Base-by-base conservation (phyloP, 1,140 invertebrate species). In the Metaphire vulgaris region DNA sequence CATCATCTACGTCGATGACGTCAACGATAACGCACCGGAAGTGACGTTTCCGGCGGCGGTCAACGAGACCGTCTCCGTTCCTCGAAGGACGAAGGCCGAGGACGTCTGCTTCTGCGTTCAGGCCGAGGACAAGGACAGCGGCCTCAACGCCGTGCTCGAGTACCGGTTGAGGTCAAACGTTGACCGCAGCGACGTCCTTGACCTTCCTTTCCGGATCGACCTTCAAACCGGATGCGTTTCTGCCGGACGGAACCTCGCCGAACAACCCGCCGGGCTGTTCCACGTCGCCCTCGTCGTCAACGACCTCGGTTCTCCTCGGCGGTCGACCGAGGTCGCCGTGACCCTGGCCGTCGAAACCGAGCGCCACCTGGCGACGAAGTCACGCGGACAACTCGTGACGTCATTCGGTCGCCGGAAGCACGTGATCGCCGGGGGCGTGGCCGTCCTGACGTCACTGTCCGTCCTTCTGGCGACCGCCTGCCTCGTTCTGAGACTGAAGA, bases 1-100 rank as follows among this genome's bases (percentile, higher is more conserved):
- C 28, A 67, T 66, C n/a, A 26, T 77, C 15, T 32, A 33, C 32
- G 76, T 77, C 2, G 33, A 32, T n/a, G 76, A 77, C 41, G 72
- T 74, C 29, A 77, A 77, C 32, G 76, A 77, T 72, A 77, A 77
- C 66, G 28, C 56, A 21, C 76, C 76, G 26, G 26, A 21, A 26
- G 31, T 73, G 26, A 73, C 28, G 28, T 34, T 73, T 16, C 72
- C 32, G 72, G 28, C 72, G n/a, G 6, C 28, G 12, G 72, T 28
- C 32, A 73, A 73, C 12, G 72, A 73, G 15, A 64, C 32, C 31
- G 30, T 41, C 1, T n/a, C 26, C n/a, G 72, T 73, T 2, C n/a
- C 72, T 29, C 29, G 32, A 0, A 34, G 32, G 1, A 1, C 41
- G 0, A 34, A 73, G 26, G 34, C 32, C 72, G 72, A n/a, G 21